Conservation (phyloP, 2,888 invertebrate genomes). For the Drosophila atroscutellata region DNA sequence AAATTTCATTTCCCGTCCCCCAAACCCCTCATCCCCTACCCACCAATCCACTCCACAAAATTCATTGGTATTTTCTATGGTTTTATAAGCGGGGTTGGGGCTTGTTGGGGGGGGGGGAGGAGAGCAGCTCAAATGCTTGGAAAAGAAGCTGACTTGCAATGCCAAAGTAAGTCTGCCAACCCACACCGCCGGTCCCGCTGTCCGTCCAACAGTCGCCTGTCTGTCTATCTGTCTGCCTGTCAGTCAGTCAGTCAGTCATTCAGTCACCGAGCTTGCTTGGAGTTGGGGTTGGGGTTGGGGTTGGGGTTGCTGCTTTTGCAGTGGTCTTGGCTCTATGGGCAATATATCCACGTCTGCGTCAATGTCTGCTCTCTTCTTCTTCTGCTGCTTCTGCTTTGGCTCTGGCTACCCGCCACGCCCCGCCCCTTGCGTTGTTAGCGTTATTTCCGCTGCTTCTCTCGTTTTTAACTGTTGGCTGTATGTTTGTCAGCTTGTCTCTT, state of each 20-base stretch:
- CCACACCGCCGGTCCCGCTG: slow-evolving; percentile 1
- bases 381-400: slow-evolving; percentile 3
- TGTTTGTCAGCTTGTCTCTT: slow-evolving; percentile 40
- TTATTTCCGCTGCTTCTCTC: slow-evolving; percentile 9
- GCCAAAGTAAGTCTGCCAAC: slow-evolving; percentile 9
- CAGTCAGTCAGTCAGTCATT: slow-evolving; percentile 40
- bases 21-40: neutral
- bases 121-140: slow-evolving; percentile 42
- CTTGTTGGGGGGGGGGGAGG: neutral
- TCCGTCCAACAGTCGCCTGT: slow-evolving; percentile 33
- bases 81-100: slow-evolving; percentile 37
- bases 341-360: slow-evolving; percentile 78
- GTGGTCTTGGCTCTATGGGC: slow-evolving; percentile 37
- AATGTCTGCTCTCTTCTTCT: slow-evolving; percentile 64
- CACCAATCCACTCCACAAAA: slow-evolving; percentile 3
- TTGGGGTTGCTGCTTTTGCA: neutral
- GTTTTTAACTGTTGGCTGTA: slow-evolving; percentile 58
- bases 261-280: slow-evolving; percentile 5
- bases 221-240: slow-evolving; percentile 28
- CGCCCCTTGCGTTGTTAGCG: neutral
- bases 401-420: neutral
- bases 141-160: slow-evolving; percentile 57
- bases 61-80: slow-evolving; percentile 65
- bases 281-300: slow-evolving; percentile 7
- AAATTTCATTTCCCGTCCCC: slow-evolving; percentile 43